Base-by-base conservation (phyloP, 2,797 vertebrate genomes). In the Pangasius mekongensis region DNA sequence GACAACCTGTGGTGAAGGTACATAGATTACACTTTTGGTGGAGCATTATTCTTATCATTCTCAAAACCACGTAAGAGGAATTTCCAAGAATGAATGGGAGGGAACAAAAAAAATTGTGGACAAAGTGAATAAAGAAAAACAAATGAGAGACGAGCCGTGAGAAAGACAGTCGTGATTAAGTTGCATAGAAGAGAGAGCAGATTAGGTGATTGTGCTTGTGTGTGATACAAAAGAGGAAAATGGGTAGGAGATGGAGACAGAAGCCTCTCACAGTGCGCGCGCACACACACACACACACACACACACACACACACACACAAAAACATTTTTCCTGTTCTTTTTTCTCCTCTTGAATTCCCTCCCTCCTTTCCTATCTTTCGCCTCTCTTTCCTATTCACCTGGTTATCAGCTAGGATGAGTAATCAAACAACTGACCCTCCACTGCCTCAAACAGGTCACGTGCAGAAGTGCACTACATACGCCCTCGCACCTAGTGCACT, bases 321-420 rank as follows among this genome's bases (percentile, higher is more conserved):
- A 2, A 81, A 58, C 52, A 43, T 39, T 82, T 62, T 14, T 18
- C 36, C 36, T 82, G 56, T 82, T 36, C 1, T 94, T 93, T 95
- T 95, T 93, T 90, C 90, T 92, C 91, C 93, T 95, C 94, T 94
- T 91, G 92, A 91, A 92, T 93, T 93, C 93, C 93, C 93, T 92
- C 92, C 87, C 91, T 92, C 91, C 90, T 80, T 86, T 91, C 91
- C 92, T 92, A 92, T 90, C 89, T 93, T 90, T 91, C 91, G 92
- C 92, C 91, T 82, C 86, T 91, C 91, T 92, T 91, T 92, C 90
- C 90, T 93, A 92, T 90, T 91, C 92, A 92, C 92, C 92, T 92
- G 89, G 89, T 94, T 91, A 94, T 90, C 93, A 92, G 92, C 92
- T 92, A 93, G 95, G 94, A 95, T 91, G 88, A 92, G 93, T 94